Evolutionary conservation across 2,113 vertebrate species (phyloP), one percentile per base, ranked within the genome.

Genomic region (Erpornis zantholeuca): DNA sequence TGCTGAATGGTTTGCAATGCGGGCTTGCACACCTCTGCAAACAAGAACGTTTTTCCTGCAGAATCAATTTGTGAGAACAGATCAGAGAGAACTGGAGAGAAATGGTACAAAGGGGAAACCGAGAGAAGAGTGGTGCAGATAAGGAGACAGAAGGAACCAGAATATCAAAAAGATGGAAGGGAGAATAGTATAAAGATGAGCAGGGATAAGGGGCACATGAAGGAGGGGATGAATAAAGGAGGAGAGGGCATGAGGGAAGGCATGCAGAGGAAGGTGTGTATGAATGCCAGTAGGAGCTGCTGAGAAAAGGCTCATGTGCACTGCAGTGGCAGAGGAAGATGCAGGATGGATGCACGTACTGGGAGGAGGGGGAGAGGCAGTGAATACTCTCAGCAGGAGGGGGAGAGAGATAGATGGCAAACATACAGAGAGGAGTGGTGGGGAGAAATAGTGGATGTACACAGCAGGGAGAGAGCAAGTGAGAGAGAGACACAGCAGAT

Each of bases 401-500:
- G 54, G 78, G 53, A 93, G 94, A 90, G 59, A 93, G 94, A 72
- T 60, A 68, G 42, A 94, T 88, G 87, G 52, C 82, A 86, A 91
- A 90, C 72, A 94, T 17, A 82, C 76, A 27, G 81, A 35, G 94
- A 92, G 94, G 82, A 95, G 76, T 89, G 94, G 81, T 42, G 63
- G 54, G 93, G 93, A 93, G 89, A 93, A 96, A 94, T 78, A 64
- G 95, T 92, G 94, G 94, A 95, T 97, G 92, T 97, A 93, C 93
- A 3, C 97, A 96, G 96, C 93, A 95, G 94, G 90, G 65, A 78
- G 94, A 92, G 76, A 53, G 89, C 79, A 71, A 92, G 94, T 13
- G 86, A 92, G 82, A 95, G 95, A 96, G 92, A 96, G 63, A 60
- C 94, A 52, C 78, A 92, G 96, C 97, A 98, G 97, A 97, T 97